Evolutionary conservation across 2,888 invertebrate species (phyloP).

Genomic region (Troilus luridus): DNA sequence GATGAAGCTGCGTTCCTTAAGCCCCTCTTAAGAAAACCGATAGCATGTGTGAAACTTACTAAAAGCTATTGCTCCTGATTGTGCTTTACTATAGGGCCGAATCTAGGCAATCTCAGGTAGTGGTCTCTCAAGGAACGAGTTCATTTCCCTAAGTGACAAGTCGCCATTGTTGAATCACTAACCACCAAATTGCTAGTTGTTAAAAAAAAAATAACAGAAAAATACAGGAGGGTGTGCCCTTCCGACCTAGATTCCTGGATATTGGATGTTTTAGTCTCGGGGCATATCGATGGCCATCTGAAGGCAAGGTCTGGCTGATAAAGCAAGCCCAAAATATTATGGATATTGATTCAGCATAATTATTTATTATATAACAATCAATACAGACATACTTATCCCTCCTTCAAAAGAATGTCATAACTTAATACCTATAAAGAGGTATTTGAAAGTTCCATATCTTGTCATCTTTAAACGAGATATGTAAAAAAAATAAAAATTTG

Average conservation of each 20-base stretch:
- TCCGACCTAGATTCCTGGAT: not conserved
- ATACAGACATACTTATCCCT: no score
- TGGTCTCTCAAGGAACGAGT: slow-evolving; percentile 6
- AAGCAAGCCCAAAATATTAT: not conserved
- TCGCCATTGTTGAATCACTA: slow-evolving; percentile 18
- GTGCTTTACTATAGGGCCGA: not conserved
- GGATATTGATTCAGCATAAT: not conserved
- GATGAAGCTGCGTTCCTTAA: not conserved
- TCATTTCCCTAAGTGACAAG: slow-evolving; percentile 44
- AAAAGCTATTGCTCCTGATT: not conserved
- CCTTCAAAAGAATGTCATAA: no score
- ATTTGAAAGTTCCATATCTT: no score
- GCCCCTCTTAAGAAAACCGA: not conserved
- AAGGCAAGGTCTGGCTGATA: not conserved
- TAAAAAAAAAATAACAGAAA: not conserved
- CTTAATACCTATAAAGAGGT: no score
- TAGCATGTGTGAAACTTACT: not conserved
- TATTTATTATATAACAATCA: no score
- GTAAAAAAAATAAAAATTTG: no score
- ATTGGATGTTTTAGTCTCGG: not conserved
- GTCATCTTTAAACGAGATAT: no score
- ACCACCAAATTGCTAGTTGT: slow-evolving; percentile 28
- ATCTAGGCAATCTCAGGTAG: slow-evolving; percentile 10
- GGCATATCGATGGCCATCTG: not conserved
- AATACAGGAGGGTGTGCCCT: not conserved